Base-by-base conservation (phyloP, 2,888 invertebrate genomes). In the Myopa testacea region DNA sequence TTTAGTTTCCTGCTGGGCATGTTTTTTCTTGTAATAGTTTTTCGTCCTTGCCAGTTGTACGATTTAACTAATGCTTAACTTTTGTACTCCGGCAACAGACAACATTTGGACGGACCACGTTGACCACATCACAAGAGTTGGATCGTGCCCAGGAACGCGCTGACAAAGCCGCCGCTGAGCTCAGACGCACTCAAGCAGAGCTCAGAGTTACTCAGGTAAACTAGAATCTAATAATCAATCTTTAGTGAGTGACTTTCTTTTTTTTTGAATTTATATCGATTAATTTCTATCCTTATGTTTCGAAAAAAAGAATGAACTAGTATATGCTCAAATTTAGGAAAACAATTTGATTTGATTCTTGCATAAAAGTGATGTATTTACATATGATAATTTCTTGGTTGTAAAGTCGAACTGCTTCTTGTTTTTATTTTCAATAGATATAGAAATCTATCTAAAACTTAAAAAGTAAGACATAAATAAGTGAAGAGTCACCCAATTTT, bases 161-260 rank as follows among this genome's bases (percentile, higher is more conserved):
- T 72, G 97, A 97, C 88, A 97, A 96, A 90, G 92, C 93, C 7
- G 91, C 95, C 26, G 93, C 95, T 63, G 97, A 98, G 82, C 90
- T 97, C 82, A 92, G 97, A 85, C 92, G 97, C 82, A 95, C 96
- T 75, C 95, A 95, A 86, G 97, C 97, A 10, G 97, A 97, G 88
- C 91, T 97, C 78, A 92, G 97, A 87, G 96, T 97, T 67, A 96
- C 96, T 77, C 96, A 96, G 89, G 95, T 90, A 87, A 70, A 55
- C 26, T 77, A 70, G 63, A 77, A 74, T 4, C 76, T 75, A 52
- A 63, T 60, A 71, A 4, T 73, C 58, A 68, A 58, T 78, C 69
- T 65, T 65, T 65, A 14, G 3, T 45, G 45, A 34, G 34, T 38
- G 65, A 65, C 38, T 63, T 68, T 63, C 38, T 62, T 78, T 52